Base-by-base conservation (phyloP, 2,888 invertebrate genomes). In the Pediacus dermestoides region DNA sequence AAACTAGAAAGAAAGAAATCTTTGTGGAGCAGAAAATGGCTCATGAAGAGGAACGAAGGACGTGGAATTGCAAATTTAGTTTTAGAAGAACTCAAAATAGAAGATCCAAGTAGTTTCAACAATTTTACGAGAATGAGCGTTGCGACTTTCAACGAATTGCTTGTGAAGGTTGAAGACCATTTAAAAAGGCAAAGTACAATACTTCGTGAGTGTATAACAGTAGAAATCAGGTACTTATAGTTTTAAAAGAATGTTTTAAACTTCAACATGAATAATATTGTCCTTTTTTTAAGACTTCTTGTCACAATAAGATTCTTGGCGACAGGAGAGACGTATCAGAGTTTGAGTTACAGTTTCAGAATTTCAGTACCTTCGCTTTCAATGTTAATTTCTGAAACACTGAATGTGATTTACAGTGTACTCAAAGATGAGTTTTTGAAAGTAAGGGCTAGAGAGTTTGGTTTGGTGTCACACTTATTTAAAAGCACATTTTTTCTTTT, bases 351-450 rank as follows among this genome's bases (percentile, higher is more conserved):
- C 13, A 8, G 2, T 12, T 39, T 39, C 22, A 16, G 35, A 10
- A 39, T 39, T 26, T 39, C 39, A n/a, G 34, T 34, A 8, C 28
- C 34, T 9, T 8, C n/a, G 2, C 8, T 39, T 8, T 34, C 34
- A 11, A 9, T 10, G 2, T 27, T 34, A 15, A 21, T 39, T 6
- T 25, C 28, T 10, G 34, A 39, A 34, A 34, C 34, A 7, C 10
- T 32, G n/a, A 21, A 4, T 18, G 39, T 16, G 8, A 15, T 39
- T 16, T 34, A 34, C 14, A 26, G 6, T 11, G 34, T 9, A 21
- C 14, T 32, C 12, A 34, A 37, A 15, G 16, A 32, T 2, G 32
- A 37, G 12, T 37, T 22, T 12, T 16, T 35, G 13, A 12, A 3
- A 4, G 34, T 34, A 34, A 26, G 25, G n/a, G n/a, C n/a, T n/a